These are phyloP conservation scores for Odontothrips loti DNA, from an alignment of 2,888 invertebrate species.

Conservation along the genomic window DNA sequence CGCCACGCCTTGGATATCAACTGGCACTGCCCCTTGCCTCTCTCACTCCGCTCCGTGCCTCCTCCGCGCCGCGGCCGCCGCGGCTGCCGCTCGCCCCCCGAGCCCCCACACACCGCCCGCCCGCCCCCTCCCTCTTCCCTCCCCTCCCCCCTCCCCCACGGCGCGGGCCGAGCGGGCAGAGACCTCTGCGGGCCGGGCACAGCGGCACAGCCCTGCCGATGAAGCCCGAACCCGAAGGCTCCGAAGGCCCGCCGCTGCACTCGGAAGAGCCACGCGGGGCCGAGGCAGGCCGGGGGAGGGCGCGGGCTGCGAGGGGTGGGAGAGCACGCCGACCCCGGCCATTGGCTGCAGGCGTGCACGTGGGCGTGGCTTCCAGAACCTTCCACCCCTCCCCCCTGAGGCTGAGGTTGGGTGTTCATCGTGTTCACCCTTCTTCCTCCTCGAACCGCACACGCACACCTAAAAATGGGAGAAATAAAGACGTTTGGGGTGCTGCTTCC, in stretches of 20 bases:
- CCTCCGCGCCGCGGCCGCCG: not conserved
- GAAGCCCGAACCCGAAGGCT: not conserved
- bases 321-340: not conserved
- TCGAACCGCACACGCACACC: not conserved
- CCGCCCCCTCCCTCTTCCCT: not conserved
- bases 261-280: not conserved
- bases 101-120: not conserved
- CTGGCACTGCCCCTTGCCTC: slow-evolving; percentile 1
- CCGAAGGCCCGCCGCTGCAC: slow-evolving; percentile 10
- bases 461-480: not conserved
- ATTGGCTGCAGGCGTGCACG: slow-evolving; percentile 3
- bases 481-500: not conserved
- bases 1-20: slow-evolving; percentile 1
- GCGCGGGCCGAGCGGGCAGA: not conserved
- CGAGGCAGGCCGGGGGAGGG: not conserved
- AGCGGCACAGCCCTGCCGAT: not conserved
- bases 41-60: not conserved
- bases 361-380: slow-evolving; percentile 13
- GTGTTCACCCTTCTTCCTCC: not conserved
- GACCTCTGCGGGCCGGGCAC: not conserved
- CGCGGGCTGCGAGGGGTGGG: not conserved
- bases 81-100: not conserved
- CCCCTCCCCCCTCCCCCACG: not conserved
- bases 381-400: slow-evolving; percentile 21
- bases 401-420: not conserved